Evolutionary conservation across 2,888 invertebrate species (phyloP), one percentile per base, ranked within the genome.

Genomic region (Pterobdella sp.): DNA sequence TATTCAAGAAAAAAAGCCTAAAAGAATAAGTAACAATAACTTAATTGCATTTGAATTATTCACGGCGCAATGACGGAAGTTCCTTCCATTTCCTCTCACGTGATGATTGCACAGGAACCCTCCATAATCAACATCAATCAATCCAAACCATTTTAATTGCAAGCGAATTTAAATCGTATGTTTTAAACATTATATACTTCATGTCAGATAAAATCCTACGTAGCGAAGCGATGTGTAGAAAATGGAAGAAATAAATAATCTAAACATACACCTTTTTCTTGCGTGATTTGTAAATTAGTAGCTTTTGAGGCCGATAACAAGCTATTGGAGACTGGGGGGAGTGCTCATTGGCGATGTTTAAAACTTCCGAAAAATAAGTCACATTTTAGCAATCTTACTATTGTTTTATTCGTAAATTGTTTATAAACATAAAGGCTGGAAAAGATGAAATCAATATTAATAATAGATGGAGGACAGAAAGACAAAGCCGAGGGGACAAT

Each of bases 1-100:
- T 26, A 56, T 14, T 26, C 18, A 56, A 22, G 14, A 56, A 26
- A n/a, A 56, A 3, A 56, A 18, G 26, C 4, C n/a, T 14, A 3
- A 7, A 56, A 26, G n/a, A 56, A 56, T 26, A 3, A 56, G n/a
- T n/a, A 56, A 56, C 4, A 56, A 22, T 22, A 56, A 56, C 60
- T 56, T 56, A 56, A 56, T 56, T 56, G 60, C 60, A n/a, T 56
- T 56, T 56, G 60, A 56, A 56, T 56, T 56, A 56, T 18, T 56
- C 60, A 56, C 60, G 60, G n/a, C 60, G 26, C 60, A 14, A 56
- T 22, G 60, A 22, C 60, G 60, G 60, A 56, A 56, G 10, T 56
- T 42, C 26, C n/a, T 22, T 56, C 60, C 60, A 56, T 56, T 56
- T 56, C 60, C 60, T 22, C n/a, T 56, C 60, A 56, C 60, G 60